phyloP scores from a whole-genome alignment of 2,888 invertebrate genomes.

The Drosophila rellima region DNA sequence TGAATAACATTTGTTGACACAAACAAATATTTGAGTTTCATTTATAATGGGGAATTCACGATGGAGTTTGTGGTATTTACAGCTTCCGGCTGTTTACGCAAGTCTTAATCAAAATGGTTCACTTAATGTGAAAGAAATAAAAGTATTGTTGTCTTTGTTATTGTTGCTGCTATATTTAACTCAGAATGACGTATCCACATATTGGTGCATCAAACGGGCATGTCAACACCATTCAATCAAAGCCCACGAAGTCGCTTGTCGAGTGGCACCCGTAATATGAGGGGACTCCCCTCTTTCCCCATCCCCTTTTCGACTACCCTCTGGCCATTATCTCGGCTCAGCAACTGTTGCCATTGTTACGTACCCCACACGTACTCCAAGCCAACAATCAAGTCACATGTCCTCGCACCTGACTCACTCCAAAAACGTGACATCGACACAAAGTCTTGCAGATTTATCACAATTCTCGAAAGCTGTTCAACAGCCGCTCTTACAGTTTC shows the following conservation, averaged over 20 bases:
- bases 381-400: conserved; percentile 57
- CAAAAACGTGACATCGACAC: conserved; percentile 33
- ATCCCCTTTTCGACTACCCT: background rate
- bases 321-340: background rate
- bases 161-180: conserved; percentile 53
- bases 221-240: conserved; percentile 71
- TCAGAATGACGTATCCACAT: conserved; percentile 16
- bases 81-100: conserved; percentile 63
- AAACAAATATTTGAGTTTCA: conserved; percentile 73
- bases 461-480: conserved; percentile 11
- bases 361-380: conserved; percentile 21
- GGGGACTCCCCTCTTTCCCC: background rate
- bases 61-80: conserved; percentile 10
- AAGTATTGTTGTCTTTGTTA: conserved; percentile 14
- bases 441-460: conserved; percentile 14
- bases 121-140: conserved; percentile 43
- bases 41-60: conserved; percentile 45
- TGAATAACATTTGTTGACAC: conserved; percentile 63
- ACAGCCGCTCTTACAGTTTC: conserved; percentile 12
- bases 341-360: conserved; percentile 18
- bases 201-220: conserved; percentile 15
- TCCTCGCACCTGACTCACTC: conserved; percentile 49
- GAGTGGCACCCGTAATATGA: background rate
- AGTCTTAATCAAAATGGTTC: conserved; percentile 68
- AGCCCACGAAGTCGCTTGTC: conserved; percentile 37